Evolutionary conservation across 2,797 vertebrate genomes (phyloP).

Genomic region (Pseudomugil gertrudae): DNA sequence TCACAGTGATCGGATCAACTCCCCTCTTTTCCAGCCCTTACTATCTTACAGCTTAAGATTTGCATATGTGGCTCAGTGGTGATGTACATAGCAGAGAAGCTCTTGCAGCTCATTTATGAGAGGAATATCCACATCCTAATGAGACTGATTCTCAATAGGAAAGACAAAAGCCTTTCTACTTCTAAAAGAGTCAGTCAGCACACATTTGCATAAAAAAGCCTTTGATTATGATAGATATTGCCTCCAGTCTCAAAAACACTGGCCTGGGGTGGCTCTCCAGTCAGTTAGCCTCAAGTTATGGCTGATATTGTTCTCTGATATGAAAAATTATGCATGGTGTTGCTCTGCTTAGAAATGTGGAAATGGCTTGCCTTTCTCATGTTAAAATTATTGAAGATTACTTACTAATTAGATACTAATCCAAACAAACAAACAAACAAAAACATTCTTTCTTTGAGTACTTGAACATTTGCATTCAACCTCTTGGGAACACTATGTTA

Average conservation of each 20-base stretch:
- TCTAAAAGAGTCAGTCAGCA: conserved; percentile 78
- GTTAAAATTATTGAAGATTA: conserved; percentile 59
- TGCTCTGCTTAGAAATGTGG: conserved; percentile 40
- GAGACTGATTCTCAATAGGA: conserved; percentile 73
- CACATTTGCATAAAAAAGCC: conserved; percentile 76
- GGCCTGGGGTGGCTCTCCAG: conserved; percentile 73
- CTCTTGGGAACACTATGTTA: conserved; percentile 39
- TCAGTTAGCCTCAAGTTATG: conserved; percentile 73
- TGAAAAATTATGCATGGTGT: conserved; percentile 57
- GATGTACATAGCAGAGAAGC: conserved; percentile 35
- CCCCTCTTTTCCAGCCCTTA: conserved; percentile 30
- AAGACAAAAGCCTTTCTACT: conserved; percentile 72
- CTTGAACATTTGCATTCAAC: conserved; percentile 34
- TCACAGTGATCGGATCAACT: conserved; percentile 23
- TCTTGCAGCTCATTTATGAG: conserved; percentile 60
- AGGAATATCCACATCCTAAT: conserved; percentile 73
- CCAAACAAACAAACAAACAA: conserved; percentile 55
- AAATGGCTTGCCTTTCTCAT: conserved; percentile 50
- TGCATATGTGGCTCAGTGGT: conserved; percentile 37
- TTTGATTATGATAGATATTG: conserved; percentile 80
- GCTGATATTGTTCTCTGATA: conserved; percentile 70
- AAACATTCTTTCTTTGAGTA: conserved; percentile 13
- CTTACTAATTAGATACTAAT: conserved; percentile 62
- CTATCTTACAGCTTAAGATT: conserved; percentile 19
- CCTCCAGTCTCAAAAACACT: conserved; percentile 73